Conservation (phyloP, 2,113 vertebrate genomes). For the Columbina picui region DNA sequence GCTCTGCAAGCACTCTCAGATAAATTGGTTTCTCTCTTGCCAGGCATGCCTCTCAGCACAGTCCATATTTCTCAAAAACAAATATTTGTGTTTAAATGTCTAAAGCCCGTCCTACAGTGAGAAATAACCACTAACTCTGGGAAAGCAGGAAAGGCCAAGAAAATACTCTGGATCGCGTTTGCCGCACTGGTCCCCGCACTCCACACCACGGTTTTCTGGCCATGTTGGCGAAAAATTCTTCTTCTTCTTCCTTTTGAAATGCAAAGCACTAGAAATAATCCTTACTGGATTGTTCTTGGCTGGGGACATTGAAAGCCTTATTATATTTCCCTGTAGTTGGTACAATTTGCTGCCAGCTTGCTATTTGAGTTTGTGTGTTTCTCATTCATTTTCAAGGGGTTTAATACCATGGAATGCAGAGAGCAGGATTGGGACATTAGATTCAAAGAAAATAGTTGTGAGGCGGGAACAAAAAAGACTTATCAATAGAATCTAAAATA, state of each 20-base stretch:
- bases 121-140: neutral
- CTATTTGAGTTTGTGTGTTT: neutral
- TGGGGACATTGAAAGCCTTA: neutral
- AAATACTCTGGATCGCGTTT: neutral
- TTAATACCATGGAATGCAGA: slow-evolving; percentile 11
- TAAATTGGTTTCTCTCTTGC: neutral
- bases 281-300: slow-evolving; percentile 4
- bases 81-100: neutral
- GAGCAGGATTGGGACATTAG: neutral
- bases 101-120: neutral
- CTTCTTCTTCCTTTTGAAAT: neutral
- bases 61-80: neutral
- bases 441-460: neutral
- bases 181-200: neutral
- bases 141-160: neutral
- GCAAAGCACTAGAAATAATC: slow-evolving; percentile 10
- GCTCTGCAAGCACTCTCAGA: neutral
- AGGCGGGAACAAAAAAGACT: rapidly evolving
- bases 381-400: neutral
- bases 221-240: neutral
- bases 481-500: neutral
- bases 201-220: neutral
- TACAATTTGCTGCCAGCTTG: slow-evolving; percentile 6
- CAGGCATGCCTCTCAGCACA: neutral
- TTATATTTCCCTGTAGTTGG: neutral